Percentiles rank a stretch among this genome's conserved stretches.
Evolutionary conservation across 30 jellyfish, hydroid and myxozoan genomes (phyloP).

Genomic region (Cassiopea andromeda): DNA sequence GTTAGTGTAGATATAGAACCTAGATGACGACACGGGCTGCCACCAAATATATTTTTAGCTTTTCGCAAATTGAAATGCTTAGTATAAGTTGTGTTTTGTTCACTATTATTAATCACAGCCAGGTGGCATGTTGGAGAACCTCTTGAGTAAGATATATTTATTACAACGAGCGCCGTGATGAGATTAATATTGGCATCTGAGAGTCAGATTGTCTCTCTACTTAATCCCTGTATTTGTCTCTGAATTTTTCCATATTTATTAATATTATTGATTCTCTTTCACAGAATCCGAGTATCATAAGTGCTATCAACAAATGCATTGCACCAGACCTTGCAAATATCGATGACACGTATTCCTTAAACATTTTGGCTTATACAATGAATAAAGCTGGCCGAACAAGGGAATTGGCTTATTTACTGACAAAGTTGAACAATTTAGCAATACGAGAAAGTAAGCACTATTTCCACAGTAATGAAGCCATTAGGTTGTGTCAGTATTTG

Average conservation of each 20-base stretch:
- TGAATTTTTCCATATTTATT: neutral
- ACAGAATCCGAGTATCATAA: conserved; percentile 45
- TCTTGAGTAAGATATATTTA: too few species aligned
- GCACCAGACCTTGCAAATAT: conserved; percentile 49
- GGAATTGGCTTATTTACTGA: conserved; percentile 37
- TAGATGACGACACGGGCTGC: neutral
- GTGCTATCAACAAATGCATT: conserved; percentile 68
- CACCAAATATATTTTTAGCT: neutral
- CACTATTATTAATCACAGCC: too few species aligned
- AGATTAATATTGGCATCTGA: neutral
- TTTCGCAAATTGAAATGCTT: neutral
- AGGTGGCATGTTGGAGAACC: too few species aligned
- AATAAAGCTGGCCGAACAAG: conserved; percentile 69
- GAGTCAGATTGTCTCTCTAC: neutral
- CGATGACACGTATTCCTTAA: conserved; percentile 72
- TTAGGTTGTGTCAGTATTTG: neutral
- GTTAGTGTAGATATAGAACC: neutral
- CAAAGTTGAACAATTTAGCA: conserved; percentile 44
- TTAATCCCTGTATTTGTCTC: neutral
- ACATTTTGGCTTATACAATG: conserved; percentile 78
- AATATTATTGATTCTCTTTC: neutral
- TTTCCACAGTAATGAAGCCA: neutral
- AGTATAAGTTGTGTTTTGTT: too few species aligned
- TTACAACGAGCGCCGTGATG: too few species aligned
- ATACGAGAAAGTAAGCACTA: conserved; percentile 39